Evolutionary conservation across 2,113 vertebrate genomes (phyloP).

Genomic region (Vicugna pacos): DNA sequence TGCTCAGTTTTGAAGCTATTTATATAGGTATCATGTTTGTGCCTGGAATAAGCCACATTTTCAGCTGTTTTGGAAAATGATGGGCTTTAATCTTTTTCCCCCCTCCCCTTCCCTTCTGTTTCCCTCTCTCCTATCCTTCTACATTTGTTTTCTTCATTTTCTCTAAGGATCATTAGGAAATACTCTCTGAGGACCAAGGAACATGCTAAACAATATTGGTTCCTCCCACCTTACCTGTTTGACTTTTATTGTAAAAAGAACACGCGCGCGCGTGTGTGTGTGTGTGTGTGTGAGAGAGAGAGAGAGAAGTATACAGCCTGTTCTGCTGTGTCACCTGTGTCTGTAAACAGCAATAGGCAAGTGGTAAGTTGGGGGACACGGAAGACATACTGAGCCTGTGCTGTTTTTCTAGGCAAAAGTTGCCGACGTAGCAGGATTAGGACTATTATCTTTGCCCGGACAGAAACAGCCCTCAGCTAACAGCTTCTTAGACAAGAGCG

Average conservation of each 20-base stretch:
- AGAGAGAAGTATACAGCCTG: background rate
- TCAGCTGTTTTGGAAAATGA: background rate
- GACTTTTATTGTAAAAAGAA: background rate
- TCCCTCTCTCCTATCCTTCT: background rate
- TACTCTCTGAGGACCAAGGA: background rate
- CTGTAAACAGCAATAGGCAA: background rate
- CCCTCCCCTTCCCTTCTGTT: background rate
- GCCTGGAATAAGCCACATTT: background rate
- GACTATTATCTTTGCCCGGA: background rate
- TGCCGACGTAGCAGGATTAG: background rate
- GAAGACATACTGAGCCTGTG: too few relatives aligned
- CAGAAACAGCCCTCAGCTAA: background rate
- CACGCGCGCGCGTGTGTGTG: accelerated
- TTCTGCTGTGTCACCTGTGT: background rate
- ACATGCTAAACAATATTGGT: background rate
- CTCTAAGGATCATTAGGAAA: background rate
- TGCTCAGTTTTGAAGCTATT: background rate
- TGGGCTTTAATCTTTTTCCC: background rate
- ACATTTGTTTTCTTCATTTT: background rate
- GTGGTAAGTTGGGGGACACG: too few relatives aligned
- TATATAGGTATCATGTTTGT: background rate
- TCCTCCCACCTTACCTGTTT: background rate
- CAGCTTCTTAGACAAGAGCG: background rate
- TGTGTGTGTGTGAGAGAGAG: too few relatives aligned
- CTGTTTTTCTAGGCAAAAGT: background rate